Conservation (phyloP, 2,113 vertebrate species). For the Cichladusa arquata region DNA sequence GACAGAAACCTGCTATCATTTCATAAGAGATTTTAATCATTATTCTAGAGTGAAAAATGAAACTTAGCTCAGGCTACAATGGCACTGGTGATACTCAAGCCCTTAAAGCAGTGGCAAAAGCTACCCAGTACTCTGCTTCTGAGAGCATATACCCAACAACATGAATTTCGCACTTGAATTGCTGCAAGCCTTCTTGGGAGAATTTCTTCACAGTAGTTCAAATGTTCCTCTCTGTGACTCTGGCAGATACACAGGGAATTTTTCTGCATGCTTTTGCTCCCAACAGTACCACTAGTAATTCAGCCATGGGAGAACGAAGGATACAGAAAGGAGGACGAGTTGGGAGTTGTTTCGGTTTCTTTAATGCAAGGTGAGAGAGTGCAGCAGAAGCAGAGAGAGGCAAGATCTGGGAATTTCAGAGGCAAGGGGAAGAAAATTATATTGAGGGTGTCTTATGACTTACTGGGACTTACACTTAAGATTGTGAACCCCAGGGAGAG, state of each 20-base stretch:
- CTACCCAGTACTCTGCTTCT: neutral
- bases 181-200: neutral
- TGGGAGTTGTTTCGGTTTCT: neutral
- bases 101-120: neutral
- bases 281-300: neutral
- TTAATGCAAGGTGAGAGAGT: neutral
- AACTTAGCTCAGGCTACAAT: neutral
- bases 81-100: neutral
- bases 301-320: neutral
- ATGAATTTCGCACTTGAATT: neutral
- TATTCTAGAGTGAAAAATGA: neutral
- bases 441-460: neutral
- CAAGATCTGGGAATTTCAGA: neutral
- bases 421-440: neutral
- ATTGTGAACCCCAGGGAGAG: neutral
- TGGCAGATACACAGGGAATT: neutral
- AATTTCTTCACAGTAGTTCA: neutral
- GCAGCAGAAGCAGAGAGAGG: neutral
- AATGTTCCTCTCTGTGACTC: neutral
- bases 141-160: neutral
- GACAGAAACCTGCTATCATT: neutral
- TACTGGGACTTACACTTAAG: neutral
- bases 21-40: neutral
- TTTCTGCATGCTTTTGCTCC: neutral
- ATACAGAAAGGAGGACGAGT: neutral